Evolutionary conservation across 2,888 invertebrate species (phyloP).

Genomic region (Micropterix aruncella): DNA sequence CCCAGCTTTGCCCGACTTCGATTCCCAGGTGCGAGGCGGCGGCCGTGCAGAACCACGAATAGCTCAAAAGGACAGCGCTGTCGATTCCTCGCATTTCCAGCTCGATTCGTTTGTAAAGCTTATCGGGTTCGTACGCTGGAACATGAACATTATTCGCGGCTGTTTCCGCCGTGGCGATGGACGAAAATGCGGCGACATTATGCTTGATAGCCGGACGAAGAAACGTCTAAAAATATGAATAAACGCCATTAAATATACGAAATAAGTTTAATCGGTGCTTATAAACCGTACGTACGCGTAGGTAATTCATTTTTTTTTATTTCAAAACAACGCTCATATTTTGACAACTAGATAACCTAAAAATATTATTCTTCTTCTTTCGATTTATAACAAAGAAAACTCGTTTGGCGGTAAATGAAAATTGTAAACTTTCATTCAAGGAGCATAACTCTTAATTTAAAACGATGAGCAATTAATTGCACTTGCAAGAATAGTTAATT

Average conservation of each 20-base stretch:
- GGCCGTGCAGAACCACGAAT: constrained; percentile 67
- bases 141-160: background rate
- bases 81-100: constrained; percentile 83
- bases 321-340: background rate
- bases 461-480: too few relatives aligned
- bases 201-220: background rate
- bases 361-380: too few relatives aligned
- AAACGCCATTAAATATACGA: too few relatives aligned
- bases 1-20: constrained; percentile 54
- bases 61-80: constrained; percentile 76
- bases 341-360: too few relatives aligned
- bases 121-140: constrained; percentile 40
- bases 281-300: background rate
- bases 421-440: too few relatives aligned
- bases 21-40: constrained; percentile 74
- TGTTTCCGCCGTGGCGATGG: background rate
- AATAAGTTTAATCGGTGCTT: background rate
- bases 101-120: constrained; percentile 69
- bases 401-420: too few relatives aligned
- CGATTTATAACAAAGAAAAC: too few relatives aligned
- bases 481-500: too few relatives aligned
- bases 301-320: background rate
- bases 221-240: background rate
- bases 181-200: background rate
- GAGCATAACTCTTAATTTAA: too few relatives aligned